phyloP scores from a whole-genome alignment of 2,888 invertebrate genomes.

The Megastigmus dorsalis region DNA sequence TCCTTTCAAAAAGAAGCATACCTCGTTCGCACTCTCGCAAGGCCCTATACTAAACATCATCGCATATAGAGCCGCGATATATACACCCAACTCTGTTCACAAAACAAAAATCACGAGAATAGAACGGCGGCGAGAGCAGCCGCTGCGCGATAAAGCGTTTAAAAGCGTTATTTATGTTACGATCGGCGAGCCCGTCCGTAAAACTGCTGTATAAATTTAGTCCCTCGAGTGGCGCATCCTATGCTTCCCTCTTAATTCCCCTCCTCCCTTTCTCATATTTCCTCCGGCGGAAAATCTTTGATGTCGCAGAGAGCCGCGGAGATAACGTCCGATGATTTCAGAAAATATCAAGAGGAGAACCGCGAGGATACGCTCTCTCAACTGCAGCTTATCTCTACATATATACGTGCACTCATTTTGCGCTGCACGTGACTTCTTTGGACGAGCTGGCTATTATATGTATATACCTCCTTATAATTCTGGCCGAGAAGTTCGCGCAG shows the following conservation, averaged over 20 bases:
- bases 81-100: too few species aligned
- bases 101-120: conserved; percentile 8
- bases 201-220: conserved; percentile 18
- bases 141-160: conserved; percentile 13
- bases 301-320: neutral
- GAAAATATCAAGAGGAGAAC: neutral
- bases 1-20: too few species aligned
- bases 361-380: neutral
- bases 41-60: too few species aligned
- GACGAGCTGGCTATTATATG: too few species aligned
- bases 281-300: neutral
- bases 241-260: neutral
- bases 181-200: neutral
- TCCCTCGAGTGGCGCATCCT: neutral
- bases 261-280: too few species aligned
- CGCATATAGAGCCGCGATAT: neutral
- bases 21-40: too few species aligned
- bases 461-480: too few species aligned
- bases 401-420: neutral
- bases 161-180: conserved; percentile 32
- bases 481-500: too few species aligned
- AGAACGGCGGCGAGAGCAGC: neutral
- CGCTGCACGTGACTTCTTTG: neutral
- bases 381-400: too few species aligned
- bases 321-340: neutral